Evolutionary conservation across 1,140 invertebrate species (phyloP).

Genomic region (Penaeus japonicus): DNA sequence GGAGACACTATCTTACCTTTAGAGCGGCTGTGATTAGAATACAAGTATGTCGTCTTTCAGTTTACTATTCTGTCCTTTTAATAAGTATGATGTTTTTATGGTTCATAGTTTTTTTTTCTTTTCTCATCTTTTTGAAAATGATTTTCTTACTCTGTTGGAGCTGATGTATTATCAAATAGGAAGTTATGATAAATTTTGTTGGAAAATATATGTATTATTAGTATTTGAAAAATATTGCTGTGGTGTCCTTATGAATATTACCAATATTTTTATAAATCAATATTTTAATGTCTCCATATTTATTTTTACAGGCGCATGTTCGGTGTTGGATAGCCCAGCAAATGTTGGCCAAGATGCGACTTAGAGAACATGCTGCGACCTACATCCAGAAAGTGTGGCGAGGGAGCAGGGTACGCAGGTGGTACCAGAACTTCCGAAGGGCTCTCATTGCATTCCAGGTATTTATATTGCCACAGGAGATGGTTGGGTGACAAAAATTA

Average conservation of each 20-base stretch:
- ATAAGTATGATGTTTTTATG: background rate
- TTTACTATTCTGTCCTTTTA: background rate
- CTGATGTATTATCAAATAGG: background rate
- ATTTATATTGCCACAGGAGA: slow-evolving; percentile 70
- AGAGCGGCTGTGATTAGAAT: slow-evolving; percentile 78
- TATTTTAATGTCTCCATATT: slow-evolving; percentile 26
- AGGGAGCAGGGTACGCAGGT: slow-evolving; percentile 72
- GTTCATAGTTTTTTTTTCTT: too few species aligned
- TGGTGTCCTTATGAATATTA: background rate
- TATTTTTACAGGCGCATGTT: slow-evolving; percentile 70
- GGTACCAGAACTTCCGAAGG: slow-evolving; percentile 72
- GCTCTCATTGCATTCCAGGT: slow-evolving; percentile 77
- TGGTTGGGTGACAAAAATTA: slow-evolving; percentile 61
- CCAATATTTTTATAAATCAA: background rate
- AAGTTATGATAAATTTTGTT: background rate
- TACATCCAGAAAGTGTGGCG: slow-evolving; percentile 82
- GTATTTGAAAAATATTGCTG: background rate
- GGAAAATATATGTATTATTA: background rate
- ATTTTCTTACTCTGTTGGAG: background rate
- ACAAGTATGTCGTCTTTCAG: slow-evolving; percentile 68
- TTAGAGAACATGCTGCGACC: slow-evolving; percentile 71
- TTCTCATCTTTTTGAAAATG: too few species aligned
- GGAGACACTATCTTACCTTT: slow-evolving; percentile 78
- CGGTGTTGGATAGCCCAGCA: slow-evolving; percentile 70
- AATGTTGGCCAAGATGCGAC: slow-evolving; percentile 62